These are phyloP conservation scores for Piprites chloris DNA, from an alignment of 2,113 vertebrate genomes.

Conservation along the genomic window DNA sequence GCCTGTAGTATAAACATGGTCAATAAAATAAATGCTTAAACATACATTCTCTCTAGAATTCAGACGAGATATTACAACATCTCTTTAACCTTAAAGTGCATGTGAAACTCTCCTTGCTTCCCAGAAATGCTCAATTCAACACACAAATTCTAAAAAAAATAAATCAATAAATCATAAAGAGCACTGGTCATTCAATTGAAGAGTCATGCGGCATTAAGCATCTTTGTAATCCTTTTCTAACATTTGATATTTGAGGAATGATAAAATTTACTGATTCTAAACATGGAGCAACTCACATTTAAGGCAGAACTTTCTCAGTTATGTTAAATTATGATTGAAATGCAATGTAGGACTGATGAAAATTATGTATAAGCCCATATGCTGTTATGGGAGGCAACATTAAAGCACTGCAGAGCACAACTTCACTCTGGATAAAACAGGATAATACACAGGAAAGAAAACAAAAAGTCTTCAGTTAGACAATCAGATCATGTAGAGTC, in stretches of 20 bases:
- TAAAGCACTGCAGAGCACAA: not conserved
- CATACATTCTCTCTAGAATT: not conserved
- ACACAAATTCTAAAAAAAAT: not conserved
- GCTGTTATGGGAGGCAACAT: accelerated
- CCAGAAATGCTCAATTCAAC: not conserved
- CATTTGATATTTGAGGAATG: not conserved
- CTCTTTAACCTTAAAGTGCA: not conserved
- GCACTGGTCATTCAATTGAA: not conserved
- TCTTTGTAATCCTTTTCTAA: not conserved
- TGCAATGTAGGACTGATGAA: not conserved
- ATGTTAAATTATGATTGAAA: not conserved
- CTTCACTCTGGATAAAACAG: not conserved
- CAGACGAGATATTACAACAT: not conserved
- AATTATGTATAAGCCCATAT: not conserved
- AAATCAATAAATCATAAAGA: not conserved
- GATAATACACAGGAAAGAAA: not conserved
- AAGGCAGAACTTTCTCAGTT: not conserved
- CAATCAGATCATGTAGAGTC: not conserved
- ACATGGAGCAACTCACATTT: not conserved
- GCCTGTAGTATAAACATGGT: not conserved
- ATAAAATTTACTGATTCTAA: not conserved
- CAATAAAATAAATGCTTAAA: not conserved
- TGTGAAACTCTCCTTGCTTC: not conserved
- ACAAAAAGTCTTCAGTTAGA: not conserved
- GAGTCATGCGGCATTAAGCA: not conserved